Conservation (phyloP, 1,140 invertebrate species). For the Trissolcus basalis region DNA sequence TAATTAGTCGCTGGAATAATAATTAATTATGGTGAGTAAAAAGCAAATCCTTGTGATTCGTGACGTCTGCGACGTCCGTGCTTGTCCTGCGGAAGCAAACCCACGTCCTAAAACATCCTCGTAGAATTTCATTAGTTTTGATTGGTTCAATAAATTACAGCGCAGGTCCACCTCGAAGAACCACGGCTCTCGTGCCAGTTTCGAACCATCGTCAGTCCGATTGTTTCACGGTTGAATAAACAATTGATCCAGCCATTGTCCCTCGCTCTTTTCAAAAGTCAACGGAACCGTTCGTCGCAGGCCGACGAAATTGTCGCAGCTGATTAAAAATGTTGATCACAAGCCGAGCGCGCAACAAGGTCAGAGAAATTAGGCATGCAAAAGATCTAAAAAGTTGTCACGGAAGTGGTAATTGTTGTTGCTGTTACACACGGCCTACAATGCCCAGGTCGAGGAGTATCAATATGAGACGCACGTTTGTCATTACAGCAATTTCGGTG, state of each 20-base stretch:
- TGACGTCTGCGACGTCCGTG: slow-evolving; percentile 24
- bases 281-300: too few relatives aligned
- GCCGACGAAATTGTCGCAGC: too few relatives aligned
- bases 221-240: too few relatives aligned
- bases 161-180: too few relatives aligned
- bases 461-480: slow-evolving; percentile 49
- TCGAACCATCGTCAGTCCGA: too few relatives aligned
- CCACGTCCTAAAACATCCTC: slow-evolving; percentile 25
- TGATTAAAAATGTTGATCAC: too few relatives aligned
- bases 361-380: slow-evolving; percentile 30
- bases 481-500: slow-evolving; percentile 51
- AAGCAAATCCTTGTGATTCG: slow-evolving; percentile 53
- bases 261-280: too few relatives aligned
- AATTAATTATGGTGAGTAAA: slow-evolving; percentile 65
- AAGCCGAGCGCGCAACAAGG: slow-evolving; percentile 8
- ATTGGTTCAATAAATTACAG: too few relatives aligned
- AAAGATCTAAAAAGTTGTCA: slow-evolving; percentile 22
- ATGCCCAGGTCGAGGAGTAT: slow-evolving; percentile 21
- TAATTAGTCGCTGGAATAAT: slow-evolving; percentile 70
- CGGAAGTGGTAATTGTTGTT: slow-evolving; percentile 47
- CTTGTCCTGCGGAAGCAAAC: slow-evolving; percentile 24
- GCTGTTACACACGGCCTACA: slow-evolving; percentile 17
- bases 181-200: too few relatives aligned
- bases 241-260: too few relatives aligned
- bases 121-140: slow-evolving; percentile 45